A percentile compares a stretch with the other conserved stretches of the same genome.
Evolutionary conservation across 2,113 vertebrate species (phyloP).

Genomic region (Montifringilla adamsi): DNA sequence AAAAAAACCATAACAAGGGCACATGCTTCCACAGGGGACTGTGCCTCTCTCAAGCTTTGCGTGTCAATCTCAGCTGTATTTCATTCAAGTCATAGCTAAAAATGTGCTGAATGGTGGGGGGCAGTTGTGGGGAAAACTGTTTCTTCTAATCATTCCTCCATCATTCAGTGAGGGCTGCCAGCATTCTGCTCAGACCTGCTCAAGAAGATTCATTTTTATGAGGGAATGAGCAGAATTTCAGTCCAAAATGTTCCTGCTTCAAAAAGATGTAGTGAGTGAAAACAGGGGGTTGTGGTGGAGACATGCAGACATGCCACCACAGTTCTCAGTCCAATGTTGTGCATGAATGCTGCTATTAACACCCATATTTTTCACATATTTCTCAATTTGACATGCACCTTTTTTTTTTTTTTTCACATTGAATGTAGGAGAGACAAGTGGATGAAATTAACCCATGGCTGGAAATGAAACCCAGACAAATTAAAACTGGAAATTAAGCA

Average conservation of each 20-base stretch:
- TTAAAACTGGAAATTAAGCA: slow-evolving; percentile 15
- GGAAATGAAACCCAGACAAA: slow-evolving; percentile 21
- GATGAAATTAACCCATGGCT: slow-evolving; percentile 4
- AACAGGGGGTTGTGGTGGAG: slow-evolving; percentile 1
- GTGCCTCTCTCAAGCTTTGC: not conserved
- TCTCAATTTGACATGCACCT: not conserved
- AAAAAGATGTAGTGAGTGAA: slow-evolving; percentile 10
- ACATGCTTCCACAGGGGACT: not conserved
- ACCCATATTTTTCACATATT: slow-evolving; percentile 9
- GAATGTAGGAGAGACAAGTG: not conserved
- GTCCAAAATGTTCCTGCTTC: slow-evolving; percentile 4
- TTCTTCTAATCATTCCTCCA: not conserved
- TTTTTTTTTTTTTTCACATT: not conserved
- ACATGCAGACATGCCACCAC: slow-evolving; percentile 1
- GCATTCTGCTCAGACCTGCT: not conserved
- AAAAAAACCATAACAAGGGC: not conserved
- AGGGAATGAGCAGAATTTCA: not conserved
- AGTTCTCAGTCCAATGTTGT: not conserved
- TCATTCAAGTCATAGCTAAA: not conserved
- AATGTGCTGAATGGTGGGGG: not conserved
- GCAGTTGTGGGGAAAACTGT: not conserved
- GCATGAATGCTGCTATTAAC: not conserved
- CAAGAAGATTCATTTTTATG: not conserved
- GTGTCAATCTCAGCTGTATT: not conserved
- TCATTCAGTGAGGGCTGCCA: not conserved